phyloP scores from a whole-genome alignment of 2,888 invertebrate genomes.

The Leptothorax acervorum region DNA sequence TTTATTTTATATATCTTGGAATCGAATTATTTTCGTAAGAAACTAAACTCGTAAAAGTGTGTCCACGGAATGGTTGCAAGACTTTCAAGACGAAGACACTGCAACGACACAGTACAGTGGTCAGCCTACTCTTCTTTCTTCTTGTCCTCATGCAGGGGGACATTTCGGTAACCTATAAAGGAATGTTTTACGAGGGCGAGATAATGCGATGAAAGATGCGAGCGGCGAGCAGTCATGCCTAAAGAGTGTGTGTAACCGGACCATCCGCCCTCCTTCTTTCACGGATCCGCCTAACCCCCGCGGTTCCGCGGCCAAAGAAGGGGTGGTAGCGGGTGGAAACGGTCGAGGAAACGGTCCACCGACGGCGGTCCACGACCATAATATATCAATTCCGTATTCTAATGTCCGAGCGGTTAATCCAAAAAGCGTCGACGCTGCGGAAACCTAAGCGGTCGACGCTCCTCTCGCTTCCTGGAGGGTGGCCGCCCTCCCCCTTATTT shows the following conservation, averaged over 20 bases:
- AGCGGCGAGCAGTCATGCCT: conserved; percentile 83
- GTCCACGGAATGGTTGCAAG: not conserved
- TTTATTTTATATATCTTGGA: not conserved
- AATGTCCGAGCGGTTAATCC: conserved; percentile 85
- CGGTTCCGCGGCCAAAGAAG: conserved; percentile 69
- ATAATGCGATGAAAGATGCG: conserved; percentile 85
- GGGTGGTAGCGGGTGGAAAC: conserved; percentile 49
- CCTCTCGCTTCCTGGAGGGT: conserved; percentile 71
- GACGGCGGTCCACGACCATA: conserved; percentile 73
- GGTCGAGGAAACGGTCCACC: conserved; percentile 61
- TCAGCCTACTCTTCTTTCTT: conserved; percentile 24
- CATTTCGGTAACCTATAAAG: conserved; percentile 79
- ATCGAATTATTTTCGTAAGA: not conserved
- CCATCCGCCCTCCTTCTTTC: conserved; percentile 77
- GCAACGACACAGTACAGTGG: conserved; percentile 10
- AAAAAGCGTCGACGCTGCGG: conserved; percentile 85
- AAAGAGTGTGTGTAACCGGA: conserved; percentile 82
- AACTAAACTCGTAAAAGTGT: not conserved
- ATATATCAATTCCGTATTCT: conserved; percentile 86
- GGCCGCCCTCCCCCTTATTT: conserved; percentile 31
- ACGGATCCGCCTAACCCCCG: conserved; percentile 70
- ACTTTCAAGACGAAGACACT: conserved; percentile 10
- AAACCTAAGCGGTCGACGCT: conserved; percentile 79
- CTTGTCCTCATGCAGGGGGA: conserved; percentile 32
- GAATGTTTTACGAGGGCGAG: conserved; percentile 84